Evolutionary conservation across 1,140 invertebrate species (phyloP), one percentile per base, ranked within the genome.

Genomic region (Cephus cinctus): DNA sequence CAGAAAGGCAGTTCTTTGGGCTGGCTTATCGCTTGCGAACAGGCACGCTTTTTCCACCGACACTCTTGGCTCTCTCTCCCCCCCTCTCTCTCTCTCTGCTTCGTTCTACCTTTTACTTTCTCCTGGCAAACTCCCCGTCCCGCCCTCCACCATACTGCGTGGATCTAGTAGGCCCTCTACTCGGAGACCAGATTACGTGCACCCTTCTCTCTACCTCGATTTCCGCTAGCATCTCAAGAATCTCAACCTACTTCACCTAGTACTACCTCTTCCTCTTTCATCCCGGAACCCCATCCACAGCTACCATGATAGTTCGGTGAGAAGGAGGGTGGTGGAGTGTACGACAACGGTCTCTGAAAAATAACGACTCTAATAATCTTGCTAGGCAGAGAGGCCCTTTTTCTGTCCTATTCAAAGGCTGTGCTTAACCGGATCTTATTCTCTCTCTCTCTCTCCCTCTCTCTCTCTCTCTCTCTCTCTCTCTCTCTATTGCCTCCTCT

Each of bases 21-120:
- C 39, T 58, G 61, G 63, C 64, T 67, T 67, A 67, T 65, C 64
- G 61, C 59, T 53, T 32, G 52, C 58, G 48, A 67, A 56, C 64
- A 67, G 64, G 54, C 64, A 52, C 50, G 52, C 53, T 63, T 65
- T 63, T 66, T 65, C 61, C 39, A 23, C 14, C 15, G 12, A 22
- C 14, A 36, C 34, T 18, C 34, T 30, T 36, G 8, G 19, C 14
- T 12, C 14, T 30, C 27, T 12, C 27, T 30, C 3, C 27, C 9
- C 14, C 14, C 27, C 27, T 12, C 14, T 30, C 11, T 27, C 27
- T 12, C 34, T 36, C 34, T 4, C 14, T 36, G 9, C 19, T 15
- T 36, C 14, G 9, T 11, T 41, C 39, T 9, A 14, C 20, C 48
- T 52, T 54, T 49, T 38, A 30, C 56, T 52, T 46, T 54, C 48